Base-by-base conservation (phyloP, 1,140 invertebrate genomes). In the Papilio glaucus region DNA sequence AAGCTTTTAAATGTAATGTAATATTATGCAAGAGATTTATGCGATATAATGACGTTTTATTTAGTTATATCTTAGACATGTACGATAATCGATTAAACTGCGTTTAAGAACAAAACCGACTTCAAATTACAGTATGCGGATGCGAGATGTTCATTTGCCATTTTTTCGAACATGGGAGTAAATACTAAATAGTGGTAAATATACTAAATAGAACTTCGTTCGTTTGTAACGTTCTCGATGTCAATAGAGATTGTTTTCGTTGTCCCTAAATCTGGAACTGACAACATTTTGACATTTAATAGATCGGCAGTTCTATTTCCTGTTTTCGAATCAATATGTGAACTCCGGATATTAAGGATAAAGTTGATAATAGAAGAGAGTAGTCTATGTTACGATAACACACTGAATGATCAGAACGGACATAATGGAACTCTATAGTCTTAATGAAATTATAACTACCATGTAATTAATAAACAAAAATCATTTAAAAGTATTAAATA, bases 251-350 rank as follows among this genome's bases (percentile, higher is more conserved):
- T n/a, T n/a, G n/a, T n/a, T n/a, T n/a, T n/a, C n/a, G n/a, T n/a
- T n/a, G n/a, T n/a, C n/a, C n/a, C n/a, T n/a, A 24, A 24, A 57
- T 24, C 1, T 24, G 12, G 21, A 57, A 57, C 21, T 3, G 6
- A 33, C 29, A 13, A 57, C 49, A 21, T 57, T 24, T 26, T 57
- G 21, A 18, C 10, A 57, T 57, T 57, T 26, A 18, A 57, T 24
- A 57, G 49, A 57, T 26, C 24, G 49, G 49, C 49, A 57, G 49
- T 21, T 57, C 49, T 57, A 57, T 57, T 57, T 57, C 49, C 21
- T 57, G 9, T 57, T 57, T 3, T 57, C 21, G 10, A 57, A 57
- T 57, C 8, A 12, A 24, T 12, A 57, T 18, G 21, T 57, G 24
- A 4, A 24, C 49, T 15, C 4, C 49, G 49, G 49, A 57, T 57